Evolutionary conservation across 2,797 vertebrate genomes (phyloP).

Genomic region (Telmatherina bonti): DNA sequence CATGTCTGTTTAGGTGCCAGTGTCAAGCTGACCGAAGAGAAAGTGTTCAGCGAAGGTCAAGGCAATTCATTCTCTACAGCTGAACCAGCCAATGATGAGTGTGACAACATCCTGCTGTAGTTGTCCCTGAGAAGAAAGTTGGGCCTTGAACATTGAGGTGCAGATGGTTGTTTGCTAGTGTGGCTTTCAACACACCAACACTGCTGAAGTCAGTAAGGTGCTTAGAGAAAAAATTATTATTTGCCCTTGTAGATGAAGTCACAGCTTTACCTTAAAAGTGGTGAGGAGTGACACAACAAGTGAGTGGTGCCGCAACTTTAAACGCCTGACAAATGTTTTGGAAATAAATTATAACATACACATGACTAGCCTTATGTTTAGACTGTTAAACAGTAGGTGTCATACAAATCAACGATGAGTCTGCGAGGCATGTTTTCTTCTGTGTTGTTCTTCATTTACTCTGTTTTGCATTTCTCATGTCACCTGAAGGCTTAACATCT

Average conservation of each 20-base stretch:
- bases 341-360: conserved; percentile 12
- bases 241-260: conserved; percentile 30
- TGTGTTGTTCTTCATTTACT: neutral
- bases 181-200: conserved; percentile 39
- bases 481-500: neutral
- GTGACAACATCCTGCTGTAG: conserved; percentile 20
- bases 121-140: conserved; percentile 32
- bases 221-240: conserved; percentile 58
- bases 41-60: conserved; percentile 34
- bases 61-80: conserved; percentile 30
- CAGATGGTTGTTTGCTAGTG: conserved; percentile 61
- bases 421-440: neutral
- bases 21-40: conserved; percentile 63
- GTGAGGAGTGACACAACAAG: conserved; percentile 28
- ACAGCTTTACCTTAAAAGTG: conserved; percentile 27
- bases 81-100: neutral
- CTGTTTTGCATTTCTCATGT: conserved; percentile 1
- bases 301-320: conserved; percentile 18
- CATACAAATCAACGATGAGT: conserved; percentile 27
- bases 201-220: conserved; percentile 40
- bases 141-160: conserved; percentile 46
- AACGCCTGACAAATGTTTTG: conserved; percentile 50
- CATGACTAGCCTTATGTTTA: conserved; percentile 21
- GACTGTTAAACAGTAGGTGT: conserved; percentile 24
- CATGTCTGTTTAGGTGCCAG: conserved; percentile 53